Percentiles rank a stretch among this genome's conserved stretches.
phyloP scores from a whole-genome alignment of 2,888 invertebrate genomes.

The Meghimatium bilineatum region DNA sequence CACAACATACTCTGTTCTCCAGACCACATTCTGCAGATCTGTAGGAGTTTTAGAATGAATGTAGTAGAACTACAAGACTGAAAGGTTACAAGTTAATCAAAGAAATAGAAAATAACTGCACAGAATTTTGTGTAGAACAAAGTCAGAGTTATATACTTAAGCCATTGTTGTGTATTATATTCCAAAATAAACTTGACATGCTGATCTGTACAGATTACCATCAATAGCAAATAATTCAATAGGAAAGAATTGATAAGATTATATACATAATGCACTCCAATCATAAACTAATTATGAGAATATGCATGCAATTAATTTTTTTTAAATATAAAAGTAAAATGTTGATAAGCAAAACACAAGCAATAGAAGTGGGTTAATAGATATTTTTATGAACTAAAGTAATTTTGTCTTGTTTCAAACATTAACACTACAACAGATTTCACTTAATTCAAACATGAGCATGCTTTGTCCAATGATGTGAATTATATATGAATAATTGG shows the following conservation, averaged over 20 bases:
- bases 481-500: too few relatives aligned
- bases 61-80: too few relatives aligned
- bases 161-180: neutral
- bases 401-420: neutral
- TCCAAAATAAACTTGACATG: neutral
- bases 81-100: too few relatives aligned
- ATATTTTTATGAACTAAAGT: neutral
- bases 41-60: too few relatives aligned
- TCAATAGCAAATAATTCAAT: neutral
- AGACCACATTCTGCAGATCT: too few relatives aligned
- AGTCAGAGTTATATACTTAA: too few relatives aligned
- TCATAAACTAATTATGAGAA: neutral
- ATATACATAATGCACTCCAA: neutral
- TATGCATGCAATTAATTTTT: neutral
- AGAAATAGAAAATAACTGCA: neutral
- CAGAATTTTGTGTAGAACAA: neutral
- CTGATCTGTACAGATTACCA: neutral
- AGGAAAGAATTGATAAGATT: neutral
- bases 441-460: neutral
- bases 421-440: neutral
- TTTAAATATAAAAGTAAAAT: neutral
- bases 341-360: neutral
- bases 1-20: too few relatives aligned
- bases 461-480: too few relatives aligned
- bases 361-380: neutral